These are phyloP conservation scores for Cepaea nemoralis DNA, from an alignment of 1,140 invertebrate genomes.

Conservation along the genomic window DNA sequence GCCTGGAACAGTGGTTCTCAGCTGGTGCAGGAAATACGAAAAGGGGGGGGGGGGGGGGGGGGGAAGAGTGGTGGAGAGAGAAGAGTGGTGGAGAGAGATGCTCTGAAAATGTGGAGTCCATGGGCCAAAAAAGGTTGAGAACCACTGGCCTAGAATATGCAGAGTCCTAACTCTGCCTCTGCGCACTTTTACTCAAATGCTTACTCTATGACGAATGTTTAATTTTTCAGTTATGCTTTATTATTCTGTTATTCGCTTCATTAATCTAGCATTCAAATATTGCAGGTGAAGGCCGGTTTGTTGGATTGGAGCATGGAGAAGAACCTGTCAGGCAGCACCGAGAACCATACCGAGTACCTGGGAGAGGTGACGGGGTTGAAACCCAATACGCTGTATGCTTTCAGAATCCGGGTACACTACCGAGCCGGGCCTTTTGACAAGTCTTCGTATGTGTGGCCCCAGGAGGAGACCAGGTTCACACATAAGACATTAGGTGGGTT, in stretches of 20 bases:
- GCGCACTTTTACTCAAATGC: too few relatives aligned
- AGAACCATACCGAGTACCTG: conserved; percentile 46
- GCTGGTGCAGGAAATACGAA: too few relatives aligned
- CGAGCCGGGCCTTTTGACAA: conserved; percentile 67
- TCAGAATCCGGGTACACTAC: conserved; percentile 80
- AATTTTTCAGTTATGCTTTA: not conserved
- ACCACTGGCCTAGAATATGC: too few relatives aligned
- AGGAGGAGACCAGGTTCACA: conserved; percentile 74
- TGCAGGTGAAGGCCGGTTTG: not conserved
- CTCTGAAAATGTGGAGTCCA: too few relatives aligned
- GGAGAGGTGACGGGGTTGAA: conserved; percentile 71
- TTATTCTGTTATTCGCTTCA: not conserved
- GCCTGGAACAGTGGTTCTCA: too few relatives aligned
- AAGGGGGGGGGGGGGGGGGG: too few relatives aligned
- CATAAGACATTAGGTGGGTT: conserved; percentile 83
- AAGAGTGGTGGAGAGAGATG: too few relatives aligned
- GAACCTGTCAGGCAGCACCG: conserved; percentile 31
- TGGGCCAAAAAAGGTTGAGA: too few relatives aligned
- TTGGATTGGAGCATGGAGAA: conserved; percentile 4
- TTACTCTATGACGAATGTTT: too few relatives aligned
- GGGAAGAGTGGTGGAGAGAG: too few relatives aligned
- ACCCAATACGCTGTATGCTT: conserved; percentile 82
- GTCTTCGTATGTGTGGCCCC: conserved; percentile 46
- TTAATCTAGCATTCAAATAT: not conserved
- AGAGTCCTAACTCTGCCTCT: too few relatives aligned